These are phyloP conservation scores for Drosophila burlai DNA, from an alignment of 1,140 invertebrate genomes.

Conservation along the genomic window DNA sequence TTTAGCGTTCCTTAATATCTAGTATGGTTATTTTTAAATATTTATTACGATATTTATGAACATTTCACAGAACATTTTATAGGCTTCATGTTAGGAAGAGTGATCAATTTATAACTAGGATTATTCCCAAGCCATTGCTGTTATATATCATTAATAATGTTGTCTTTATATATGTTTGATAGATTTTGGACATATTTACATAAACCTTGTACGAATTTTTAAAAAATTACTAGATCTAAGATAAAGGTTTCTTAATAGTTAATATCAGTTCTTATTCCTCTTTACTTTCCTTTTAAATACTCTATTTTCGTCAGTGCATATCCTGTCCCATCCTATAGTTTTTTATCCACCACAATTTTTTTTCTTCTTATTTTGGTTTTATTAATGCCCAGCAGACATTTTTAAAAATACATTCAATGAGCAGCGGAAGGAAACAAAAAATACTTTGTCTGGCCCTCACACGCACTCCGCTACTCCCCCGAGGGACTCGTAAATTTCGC, in stretches of 20 bases:
- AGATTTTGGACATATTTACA: too few species aligned
- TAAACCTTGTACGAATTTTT: not conserved
- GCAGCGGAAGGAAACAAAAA: conserved; percentile 32
- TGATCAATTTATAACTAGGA: not conserved
- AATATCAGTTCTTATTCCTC: not conserved
- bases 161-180: not conserved
- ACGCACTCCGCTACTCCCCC: conserved; percentile 18
- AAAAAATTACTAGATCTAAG: not conserved
- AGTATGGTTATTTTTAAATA: too few species aligned
- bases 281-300: too few species aligned
- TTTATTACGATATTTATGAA: too few species aligned
- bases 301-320: not conserved
- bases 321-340: conserved; percentile 5
- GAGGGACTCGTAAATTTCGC: conserved; percentile 75
- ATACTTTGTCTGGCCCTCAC: conserved; percentile 38
- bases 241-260: not conserved
- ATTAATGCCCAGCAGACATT: conserved; percentile 69
- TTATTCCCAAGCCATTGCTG: not conserved
- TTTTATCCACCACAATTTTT: not conserved
- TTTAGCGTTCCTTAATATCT: too few species aligned
- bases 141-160: not conserved
- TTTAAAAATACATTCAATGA: conserved; percentile 68
- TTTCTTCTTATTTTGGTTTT: conserved; percentile 22
- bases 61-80: too few species aligned
- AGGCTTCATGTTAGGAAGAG: too few species aligned